Conservation (phyloP, 2,113 vertebrate species). For the human (Homo sapiens) region DNA sequence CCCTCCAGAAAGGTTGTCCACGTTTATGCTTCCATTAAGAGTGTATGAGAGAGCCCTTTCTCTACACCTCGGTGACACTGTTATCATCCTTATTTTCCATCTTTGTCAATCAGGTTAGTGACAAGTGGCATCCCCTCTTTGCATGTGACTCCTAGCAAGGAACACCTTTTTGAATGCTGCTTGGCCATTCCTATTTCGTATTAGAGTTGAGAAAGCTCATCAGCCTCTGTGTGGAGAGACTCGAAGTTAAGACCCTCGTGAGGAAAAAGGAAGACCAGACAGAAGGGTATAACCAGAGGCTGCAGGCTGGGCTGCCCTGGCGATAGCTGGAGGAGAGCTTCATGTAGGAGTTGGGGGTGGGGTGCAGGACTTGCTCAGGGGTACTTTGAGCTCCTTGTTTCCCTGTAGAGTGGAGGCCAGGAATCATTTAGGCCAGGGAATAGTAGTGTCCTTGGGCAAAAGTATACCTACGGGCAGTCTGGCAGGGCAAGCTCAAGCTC, state of each 20-base stretch:
- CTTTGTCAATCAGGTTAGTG: background rate
- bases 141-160: background rate
- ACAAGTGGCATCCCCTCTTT: background rate
- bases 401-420: background rate
- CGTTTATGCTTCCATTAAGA: accelerated
- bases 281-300: background rate
- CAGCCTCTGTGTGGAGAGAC: background rate
- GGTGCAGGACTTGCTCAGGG: background rate
- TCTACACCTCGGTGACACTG: accelerated
- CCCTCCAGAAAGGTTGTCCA: background rate
- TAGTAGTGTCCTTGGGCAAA: background rate
- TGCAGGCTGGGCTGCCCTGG: no score
- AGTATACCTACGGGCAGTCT: background rate
- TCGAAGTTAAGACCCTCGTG: background rate
- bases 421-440: background rate
- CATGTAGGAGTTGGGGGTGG: no score
- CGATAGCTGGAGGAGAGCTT: background rate
- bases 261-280: background rate
- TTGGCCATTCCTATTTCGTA: accelerated
- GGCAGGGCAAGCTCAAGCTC: accelerated
- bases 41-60: accelerated
- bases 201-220: background rate
- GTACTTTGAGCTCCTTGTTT: background rate
- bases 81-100: background rate
- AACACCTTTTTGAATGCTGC: accelerated